Conservation (phyloP, 1,140 invertebrate species). For the Meteorus sp. region DNA sequence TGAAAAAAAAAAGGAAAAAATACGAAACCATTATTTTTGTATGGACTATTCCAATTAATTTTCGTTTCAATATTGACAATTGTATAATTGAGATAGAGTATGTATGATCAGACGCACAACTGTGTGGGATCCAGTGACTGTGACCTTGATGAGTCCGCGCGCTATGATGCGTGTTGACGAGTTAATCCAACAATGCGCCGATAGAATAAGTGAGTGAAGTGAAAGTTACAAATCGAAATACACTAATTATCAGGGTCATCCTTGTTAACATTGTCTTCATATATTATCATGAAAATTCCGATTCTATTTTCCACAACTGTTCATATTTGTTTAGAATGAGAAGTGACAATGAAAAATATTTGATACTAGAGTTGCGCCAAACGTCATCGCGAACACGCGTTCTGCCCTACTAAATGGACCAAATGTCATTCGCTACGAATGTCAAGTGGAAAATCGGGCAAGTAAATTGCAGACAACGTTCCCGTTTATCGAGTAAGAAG, state of each 20-base stretch:
- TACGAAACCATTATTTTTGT: too few relatives aligned
- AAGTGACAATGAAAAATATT: not conserved
- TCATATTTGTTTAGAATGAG: not conserved
- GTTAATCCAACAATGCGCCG: not conserved
- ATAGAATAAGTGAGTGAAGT: not conserved
- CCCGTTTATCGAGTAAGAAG: constrained; percentile 9
- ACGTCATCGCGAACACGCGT: constrained; percentile 27
- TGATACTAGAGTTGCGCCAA: not conserved
- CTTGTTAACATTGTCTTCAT: not conserved
- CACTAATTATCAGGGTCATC: not conserved
- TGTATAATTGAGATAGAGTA: too few relatives aligned
- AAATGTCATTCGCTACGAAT: constrained; percentile 36
- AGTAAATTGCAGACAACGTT: constrained; percentile 35
- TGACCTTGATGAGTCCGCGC: not conserved
- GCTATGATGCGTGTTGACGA: not conserved
- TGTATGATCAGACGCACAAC: too few relatives aligned
- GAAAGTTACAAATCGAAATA: not conserved
- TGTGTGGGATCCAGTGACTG: too few relatives aligned
- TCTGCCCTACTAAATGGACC: constrained; percentile 23
- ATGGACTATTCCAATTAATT: too few relatives aligned
- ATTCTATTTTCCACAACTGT: too few relatives aligned
- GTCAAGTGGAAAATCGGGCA: constrained; percentile 51
- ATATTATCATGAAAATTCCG: too few relatives aligned
- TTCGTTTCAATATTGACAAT: too few relatives aligned
- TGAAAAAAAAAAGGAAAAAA: constrained; percentile 4